Conservation (phyloP, 2,113 vertebrate genomes). For the Corythornis cristatus region DNA sequence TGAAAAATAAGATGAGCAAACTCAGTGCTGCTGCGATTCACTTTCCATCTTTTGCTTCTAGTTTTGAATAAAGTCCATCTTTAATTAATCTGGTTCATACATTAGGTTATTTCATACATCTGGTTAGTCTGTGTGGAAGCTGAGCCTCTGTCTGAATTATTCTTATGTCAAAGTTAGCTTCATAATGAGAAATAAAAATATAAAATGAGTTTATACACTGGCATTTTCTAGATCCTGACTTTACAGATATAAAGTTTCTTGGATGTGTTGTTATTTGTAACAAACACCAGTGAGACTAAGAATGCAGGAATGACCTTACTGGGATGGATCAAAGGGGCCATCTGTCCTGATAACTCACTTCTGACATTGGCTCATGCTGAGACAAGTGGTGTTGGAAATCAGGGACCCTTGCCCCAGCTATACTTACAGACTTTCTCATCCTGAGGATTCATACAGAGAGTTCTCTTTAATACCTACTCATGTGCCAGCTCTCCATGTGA, state of each 20-base stretch:
- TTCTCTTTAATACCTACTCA: background rate
- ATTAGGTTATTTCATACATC: too few species aligned
- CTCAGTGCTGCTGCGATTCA: background rate
- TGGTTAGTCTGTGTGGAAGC: background rate
- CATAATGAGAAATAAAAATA: background rate
- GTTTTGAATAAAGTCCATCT: background rate
- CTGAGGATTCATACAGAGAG: background rate
- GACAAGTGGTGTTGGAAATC: background rate
- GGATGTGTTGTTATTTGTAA: background rate
- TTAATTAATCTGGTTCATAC: background rate
- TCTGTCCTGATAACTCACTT: background rate
- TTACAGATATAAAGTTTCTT: background rate
- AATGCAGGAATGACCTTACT: background rate
- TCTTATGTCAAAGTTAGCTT: background rate
- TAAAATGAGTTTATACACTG: background rate
- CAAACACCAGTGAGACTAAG: background rate
- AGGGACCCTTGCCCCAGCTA: background rate
- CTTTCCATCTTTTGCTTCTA: background rate
- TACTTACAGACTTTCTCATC: background rate
- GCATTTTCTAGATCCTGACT: background rate
- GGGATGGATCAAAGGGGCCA: slow-evolving; percentile 16
- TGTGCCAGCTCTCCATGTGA: background rate
- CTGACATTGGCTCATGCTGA: slow-evolving; percentile 7
- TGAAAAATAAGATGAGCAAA: background rate
- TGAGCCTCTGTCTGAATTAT: background rate